phyloP scores from a whole-genome alignment of 2,797 vertebrate genomes.

The Limosa lapponica region DNA sequence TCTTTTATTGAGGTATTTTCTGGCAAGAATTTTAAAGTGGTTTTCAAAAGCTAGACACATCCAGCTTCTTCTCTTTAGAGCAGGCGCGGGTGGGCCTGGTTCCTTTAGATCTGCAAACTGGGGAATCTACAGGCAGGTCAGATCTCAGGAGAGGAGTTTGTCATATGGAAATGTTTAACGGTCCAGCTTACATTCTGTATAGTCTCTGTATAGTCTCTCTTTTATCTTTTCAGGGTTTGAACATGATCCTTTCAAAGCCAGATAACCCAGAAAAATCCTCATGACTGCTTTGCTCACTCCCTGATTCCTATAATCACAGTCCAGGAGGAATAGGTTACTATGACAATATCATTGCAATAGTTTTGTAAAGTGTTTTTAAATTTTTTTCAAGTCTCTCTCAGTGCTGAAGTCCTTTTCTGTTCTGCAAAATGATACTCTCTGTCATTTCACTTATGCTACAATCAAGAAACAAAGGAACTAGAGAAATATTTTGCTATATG shows the following conservation, averaged over 20 bases:
- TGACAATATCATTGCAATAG: constrained; percentile 69
- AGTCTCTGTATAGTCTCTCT: constrained; percentile 75
- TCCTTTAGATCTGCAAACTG: constrained; percentile 72
- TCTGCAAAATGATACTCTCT: constrained; percentile 9
- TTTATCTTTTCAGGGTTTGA: constrained; percentile 82
- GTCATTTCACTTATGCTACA: neutral
- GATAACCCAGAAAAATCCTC: constrained; percentile 78
- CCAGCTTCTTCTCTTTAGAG: constrained; percentile 39
- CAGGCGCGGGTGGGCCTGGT: constrained; percentile 42
- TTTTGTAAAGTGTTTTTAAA: constrained; percentile 32
- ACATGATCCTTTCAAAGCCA: constrained; percentile 81
- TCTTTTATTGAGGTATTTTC: constrained; percentile 55
- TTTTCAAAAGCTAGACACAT: constrained; percentile 69
- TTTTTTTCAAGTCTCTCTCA: constrained; percentile 1
- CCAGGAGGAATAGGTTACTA: constrained; percentile 71
- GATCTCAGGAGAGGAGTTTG: constrained; percentile 78
- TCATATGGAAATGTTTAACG: constrained; percentile 81
- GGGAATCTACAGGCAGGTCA: constrained; percentile 75
- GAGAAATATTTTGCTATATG: neutral
- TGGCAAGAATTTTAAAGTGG: constrained; percentile 66
- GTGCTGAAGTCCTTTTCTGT: constrained; percentile 11
- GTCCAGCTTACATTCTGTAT: constrained; percentile 74
- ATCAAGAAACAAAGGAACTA: neutral
- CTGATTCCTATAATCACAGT: constrained; percentile 53
- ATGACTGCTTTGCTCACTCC: constrained; percentile 50